Base-by-base conservation (phyloP, 2,797 vertebrate species). In the Tauraco hartlaubi region DNA sequence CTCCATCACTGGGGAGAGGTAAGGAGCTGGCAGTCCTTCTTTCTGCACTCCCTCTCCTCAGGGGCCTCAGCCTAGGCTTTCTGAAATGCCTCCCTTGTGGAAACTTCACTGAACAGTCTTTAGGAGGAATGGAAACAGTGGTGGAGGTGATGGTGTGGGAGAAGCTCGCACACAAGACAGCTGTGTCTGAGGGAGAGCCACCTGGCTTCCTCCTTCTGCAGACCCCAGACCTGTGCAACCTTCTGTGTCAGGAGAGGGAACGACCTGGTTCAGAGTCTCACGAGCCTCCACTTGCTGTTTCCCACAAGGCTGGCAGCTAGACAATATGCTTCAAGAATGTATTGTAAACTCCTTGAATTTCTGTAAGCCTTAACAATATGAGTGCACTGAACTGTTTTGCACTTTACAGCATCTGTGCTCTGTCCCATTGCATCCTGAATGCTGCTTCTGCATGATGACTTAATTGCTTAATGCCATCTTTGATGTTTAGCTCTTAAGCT, bases 131-230 rank as follows among this genome's bases (percentile, higher is more conserved):
- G 48, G n/a, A 13, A 56, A 2, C 2, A 5, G 52, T 5, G 64
- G 3, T 61, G 79, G 46, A 56, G 28, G 33, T n/a, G 46, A 28
- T 29, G n/a, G 9, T 62, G 73, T 3, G 4, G 51, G 37, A 51
- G n/a, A 29, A 51, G 21, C 29, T 63, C 1, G 0, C 4, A 12
- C 19, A 15, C 0, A 3, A 46, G 54, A 20, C 25, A 23, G 29
- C 6, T 0, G 1, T 6, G 35, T 29, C 52, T 46, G 41, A 55
- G 23, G 37, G 8, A 82, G 8, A 37, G 22, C 33, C 16, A 13
- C 56, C 5, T 8, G 5, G 7, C 20, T 59, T 67, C 59, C 28
- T n/a, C 6, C 19, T 56, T 16, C 23, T 41, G 11, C 46, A 28
- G 29, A 44, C 19, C 14, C 22, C 62, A 5, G 13, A 15, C 25